These are phyloP conservation scores for Phoxinus phoxinus DNA, from an alignment of 2,113 vertebrate genomes.

Conservation along the genomic window DNA sequence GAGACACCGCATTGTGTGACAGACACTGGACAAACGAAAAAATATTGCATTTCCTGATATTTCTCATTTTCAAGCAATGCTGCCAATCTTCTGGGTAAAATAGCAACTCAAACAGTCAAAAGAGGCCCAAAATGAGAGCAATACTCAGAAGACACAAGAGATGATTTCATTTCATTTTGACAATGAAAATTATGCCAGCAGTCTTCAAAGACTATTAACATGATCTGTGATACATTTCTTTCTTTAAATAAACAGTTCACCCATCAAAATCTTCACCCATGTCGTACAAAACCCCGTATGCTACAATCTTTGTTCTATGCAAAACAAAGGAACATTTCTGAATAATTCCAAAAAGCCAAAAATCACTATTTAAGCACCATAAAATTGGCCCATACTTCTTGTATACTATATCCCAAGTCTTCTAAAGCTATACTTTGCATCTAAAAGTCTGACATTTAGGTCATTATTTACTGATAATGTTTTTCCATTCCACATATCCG, in stretches of 20 bases:
- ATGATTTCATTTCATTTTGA: background rate
- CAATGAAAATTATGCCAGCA: background rate
- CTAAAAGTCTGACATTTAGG: background rate
- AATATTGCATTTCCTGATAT: constrained; percentile 33
- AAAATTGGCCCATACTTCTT: background rate
- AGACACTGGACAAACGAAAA: constrained; percentile 28
- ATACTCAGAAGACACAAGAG: background rate
- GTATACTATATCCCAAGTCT: background rate
- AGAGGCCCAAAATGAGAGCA: background rate
- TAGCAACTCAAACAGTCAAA: background rate
- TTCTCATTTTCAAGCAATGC: constrained; percentile 8
- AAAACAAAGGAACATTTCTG: background rate
- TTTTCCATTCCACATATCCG: background rate
- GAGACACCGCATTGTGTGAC: constrained; percentile 1
- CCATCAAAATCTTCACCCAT: background rate
- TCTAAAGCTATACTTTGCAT: background rate
- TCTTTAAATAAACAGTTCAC: background rate
- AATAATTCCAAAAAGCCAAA: background rate
- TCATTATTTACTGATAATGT: background rate
- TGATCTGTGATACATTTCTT: background rate
- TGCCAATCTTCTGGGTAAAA: background rate
- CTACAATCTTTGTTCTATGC: background rate
- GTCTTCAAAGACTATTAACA: background rate
- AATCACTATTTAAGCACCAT: background rate
- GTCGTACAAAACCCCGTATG: background rate